Evolutionary conservation across 1,140 invertebrate species (phyloP), one percentile per base, ranked within the genome.

Genomic region (Nebria ingens): DNA sequence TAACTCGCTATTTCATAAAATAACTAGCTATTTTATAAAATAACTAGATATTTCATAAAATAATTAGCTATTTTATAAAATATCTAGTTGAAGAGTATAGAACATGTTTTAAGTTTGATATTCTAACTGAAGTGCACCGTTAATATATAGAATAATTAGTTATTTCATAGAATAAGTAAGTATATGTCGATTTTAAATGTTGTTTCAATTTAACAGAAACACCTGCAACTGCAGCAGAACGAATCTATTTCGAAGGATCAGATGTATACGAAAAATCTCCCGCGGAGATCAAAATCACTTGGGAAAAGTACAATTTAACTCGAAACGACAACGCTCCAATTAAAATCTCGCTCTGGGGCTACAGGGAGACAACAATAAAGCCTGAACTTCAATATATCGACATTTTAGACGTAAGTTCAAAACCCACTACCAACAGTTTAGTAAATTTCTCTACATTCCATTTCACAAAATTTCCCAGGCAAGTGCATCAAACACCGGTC

Each of bases 111-210:
- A n/a, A n/a, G n/a, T n/a, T n/a, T n/a, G n/a, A 45, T 45, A 78
- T 95, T n/a, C 85, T 85, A 71, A 91, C 89, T 19, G 89, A 95
- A n/a, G n/a, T n/a, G n/a, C n/a, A n/a, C n/a, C n/a, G n/a, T n/a
- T n/a, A n/a, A n/a, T n/a, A n/a, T n/a, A n/a, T n/a, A n/a, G n/a
- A n/a, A n/a, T n/a, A n/a, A n/a, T n/a, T n/a, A n/a, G n/a, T n/a
- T n/a, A n/a, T n/a, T n/a, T n/a, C n/a, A n/a, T n/a, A n/a, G n/a
- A n/a, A n/a, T n/a, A n/a, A n/a, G n/a, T n/a, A n/a, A 64, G 93
- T 93, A 2, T 96, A 93, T 64, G 84, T 96, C 4, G 81, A 89
- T 38, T 87, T 97, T 58, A 86, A 90, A 61, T n/a, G n/a, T n/a
- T n/a, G n/a, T n/a, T n/a, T n/a, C n/a, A n/a, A n/a, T n/a, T 62